These are phyloP conservation scores for Amazonetta brasiliensis DNA, from an alignment of 2,797 vertebrate species.

Conservation along the genomic window DNA sequence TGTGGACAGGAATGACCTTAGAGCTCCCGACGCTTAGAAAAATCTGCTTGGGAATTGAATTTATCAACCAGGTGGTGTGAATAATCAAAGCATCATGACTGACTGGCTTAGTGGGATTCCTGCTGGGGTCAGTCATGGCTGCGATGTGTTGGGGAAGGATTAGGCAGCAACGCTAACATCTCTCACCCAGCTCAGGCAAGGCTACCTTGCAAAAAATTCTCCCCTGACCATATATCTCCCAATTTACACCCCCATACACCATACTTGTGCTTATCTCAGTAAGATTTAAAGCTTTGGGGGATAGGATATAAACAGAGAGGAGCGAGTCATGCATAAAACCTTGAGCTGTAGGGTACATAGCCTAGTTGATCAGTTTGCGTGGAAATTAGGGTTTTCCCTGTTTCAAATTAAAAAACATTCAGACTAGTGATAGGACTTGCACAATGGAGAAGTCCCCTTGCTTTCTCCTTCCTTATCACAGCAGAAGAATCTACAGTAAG, in stretches of 20 bases:
- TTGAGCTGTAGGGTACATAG: background rate
- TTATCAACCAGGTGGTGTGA: background rate
- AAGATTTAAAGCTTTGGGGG: background rate
- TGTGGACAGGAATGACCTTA: background rate
- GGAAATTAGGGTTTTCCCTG: background rate
- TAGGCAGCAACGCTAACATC: background rate
- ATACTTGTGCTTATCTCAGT: background rate
- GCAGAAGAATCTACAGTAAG: background rate
- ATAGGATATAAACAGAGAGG: background rate
- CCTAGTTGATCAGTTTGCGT: rapidly evolving
- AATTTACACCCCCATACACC: rapidly evolving
- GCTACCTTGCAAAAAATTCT: background rate
- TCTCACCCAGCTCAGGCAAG: background rate
- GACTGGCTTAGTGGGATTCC: background rate
- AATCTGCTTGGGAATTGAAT: background rate
- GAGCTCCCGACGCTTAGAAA: background rate
- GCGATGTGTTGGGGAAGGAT: background rate
- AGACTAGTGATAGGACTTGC: background rate
- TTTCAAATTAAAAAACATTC: background rate
- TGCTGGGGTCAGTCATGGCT: background rate
- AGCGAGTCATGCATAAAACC: rapidly evolving
- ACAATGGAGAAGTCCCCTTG: background rate
- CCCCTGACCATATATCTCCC: background rate
- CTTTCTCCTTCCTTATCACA: background rate
- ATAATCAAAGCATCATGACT: rapidly evolving